A percentile compares a stretch with the other conserved stretches of the same genome.
These are phyloP conservation scores for Cottoperca gobio DNA, from an alignment of 2,797 vertebrate species.

Conservation along the genomic window DNA sequence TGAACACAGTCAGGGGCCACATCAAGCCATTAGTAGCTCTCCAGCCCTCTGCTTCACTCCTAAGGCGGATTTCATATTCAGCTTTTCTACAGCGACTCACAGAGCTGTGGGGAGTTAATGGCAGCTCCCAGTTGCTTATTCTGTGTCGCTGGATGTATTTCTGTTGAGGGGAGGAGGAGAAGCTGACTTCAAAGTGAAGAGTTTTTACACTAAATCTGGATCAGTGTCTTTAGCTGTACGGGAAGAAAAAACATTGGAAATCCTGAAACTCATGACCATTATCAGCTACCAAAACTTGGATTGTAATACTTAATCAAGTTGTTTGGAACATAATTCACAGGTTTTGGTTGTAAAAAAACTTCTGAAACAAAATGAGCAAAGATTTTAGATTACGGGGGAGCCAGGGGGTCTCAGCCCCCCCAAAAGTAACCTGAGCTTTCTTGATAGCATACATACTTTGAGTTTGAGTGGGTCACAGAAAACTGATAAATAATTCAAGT, in stretches of 20 bases:
- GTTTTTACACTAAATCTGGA: background rate
- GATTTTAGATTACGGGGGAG: background rate
- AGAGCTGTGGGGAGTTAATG: constrained; percentile 64
- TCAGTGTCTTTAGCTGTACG: background rate
- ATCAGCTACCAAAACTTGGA: background rate
- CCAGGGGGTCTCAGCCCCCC: background rate
- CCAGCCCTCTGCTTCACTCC: constrained; percentile 51
- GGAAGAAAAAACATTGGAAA: background rate
- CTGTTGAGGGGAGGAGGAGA: background rate
- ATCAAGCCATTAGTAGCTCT: constrained; percentile 73
- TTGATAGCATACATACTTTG: background rate
- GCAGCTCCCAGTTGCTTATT: constrained; percentile 40
- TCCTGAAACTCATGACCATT: background rate
- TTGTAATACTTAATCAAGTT: background rate
- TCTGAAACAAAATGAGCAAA: background rate
- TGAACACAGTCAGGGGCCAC: constrained; percentile 74
- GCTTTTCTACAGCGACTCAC: constrained; percentile 46
- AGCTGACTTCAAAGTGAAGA: background rate
- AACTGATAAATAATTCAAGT: background rate
- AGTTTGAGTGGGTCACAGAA: background rate
- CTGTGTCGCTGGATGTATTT: constrained; percentile 28
- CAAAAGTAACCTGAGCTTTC: background rate
- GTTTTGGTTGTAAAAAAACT: background rate
- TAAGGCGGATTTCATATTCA: constrained; percentile 56
- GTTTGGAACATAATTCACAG: background rate